Evolutionary conservation across 1,140 invertebrate species (phyloP), one percentile per base, ranked within the genome.

Genomic region (Drosophila navojoa): DNA sequence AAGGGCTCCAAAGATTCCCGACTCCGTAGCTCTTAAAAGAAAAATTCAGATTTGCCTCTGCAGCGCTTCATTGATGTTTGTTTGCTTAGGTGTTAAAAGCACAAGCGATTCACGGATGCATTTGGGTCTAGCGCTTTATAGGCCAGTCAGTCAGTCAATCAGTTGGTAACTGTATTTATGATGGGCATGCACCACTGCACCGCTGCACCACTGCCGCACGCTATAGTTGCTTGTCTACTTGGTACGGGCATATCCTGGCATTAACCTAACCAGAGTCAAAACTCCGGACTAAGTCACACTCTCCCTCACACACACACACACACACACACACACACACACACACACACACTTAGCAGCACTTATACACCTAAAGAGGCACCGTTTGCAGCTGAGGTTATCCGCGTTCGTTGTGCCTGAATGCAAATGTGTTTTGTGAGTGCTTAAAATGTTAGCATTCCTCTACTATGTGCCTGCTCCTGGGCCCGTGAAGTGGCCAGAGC

Each of bases 41-140:
- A 60, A 47, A 47, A 38, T 38, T 38, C 4, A 5, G 19, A 45
- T 9, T 22, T 61, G 55, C 38, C 10, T 13, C 4, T 50, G 62
- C 53, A 44, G 7, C n/a, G 29, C 35, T 57, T 5, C 62, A 67
- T 66, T 45, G 57, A 60, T 74, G 67, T 75, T 58, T 70, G 47
- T 70, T 75, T 71, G 59, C 53, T 47, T 63, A 75, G 67, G 72
- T 75, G 72, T 60, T 71, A 75, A 75, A 71, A 71, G 72, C 72
- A 25, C 71, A 44, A 32, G 32, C 58, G 63, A 60, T 68, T 72
- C 53, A 32, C 47, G 32, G 11, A 32, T 61, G 50, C 57, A 69
- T 57, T 44, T 73, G 27, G 27, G 63, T 35, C 55, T 58, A 25
- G 42, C 25, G n/a, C 53, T 64, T 67, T 74, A 74, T 61, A 22